Percentiles rank a stretch among this genome's conserved stretches.
Evolutionary conservation across 1,140 invertebrate species (phyloP).

Genomic region (Drosophila mauritiana): DNA sequence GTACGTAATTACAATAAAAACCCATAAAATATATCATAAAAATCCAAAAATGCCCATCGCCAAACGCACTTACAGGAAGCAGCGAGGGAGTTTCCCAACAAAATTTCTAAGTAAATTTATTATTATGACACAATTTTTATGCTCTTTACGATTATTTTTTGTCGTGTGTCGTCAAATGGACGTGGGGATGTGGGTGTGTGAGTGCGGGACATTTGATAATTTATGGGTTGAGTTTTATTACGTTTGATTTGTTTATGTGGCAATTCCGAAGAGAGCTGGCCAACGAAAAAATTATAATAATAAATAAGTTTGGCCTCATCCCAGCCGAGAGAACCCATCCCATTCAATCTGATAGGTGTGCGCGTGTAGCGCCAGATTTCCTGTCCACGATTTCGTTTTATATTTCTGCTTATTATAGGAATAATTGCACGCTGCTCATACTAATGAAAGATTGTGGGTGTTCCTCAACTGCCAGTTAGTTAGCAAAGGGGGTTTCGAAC

Average conservation of each 20-base stretch:
- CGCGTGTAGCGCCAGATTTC: conserved; percentile 76
- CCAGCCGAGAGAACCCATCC: conserved; percentile 16
- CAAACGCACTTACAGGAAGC: conserved; percentile 40
- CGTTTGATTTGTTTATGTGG: conserved; percentile 71
- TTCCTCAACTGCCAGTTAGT: conserved; percentile 1
- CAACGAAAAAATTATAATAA: conserved; percentile 32
- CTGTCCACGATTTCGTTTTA: conserved; percentile 53
- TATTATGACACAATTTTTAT: conserved; percentile 79
- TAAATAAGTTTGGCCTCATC: conserved; percentile 33
- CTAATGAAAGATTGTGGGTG: conserved; percentile 45
- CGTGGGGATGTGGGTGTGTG: conserved; percentile 6
- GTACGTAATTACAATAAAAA: conserved; percentile 81
- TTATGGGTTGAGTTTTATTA: conserved; percentile 77
- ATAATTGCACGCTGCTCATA: conserved; percentile 55
- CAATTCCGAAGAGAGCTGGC: conserved; percentile 40
- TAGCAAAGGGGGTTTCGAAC: neutral
- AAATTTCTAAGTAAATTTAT: conserved; percentile 68
- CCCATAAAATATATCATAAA: conserved; percentile 73
- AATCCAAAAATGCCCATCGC: conserved; percentile 55
- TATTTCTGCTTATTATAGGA: conserved; percentile 47
- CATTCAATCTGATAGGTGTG: conserved; percentile 24
- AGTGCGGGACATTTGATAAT: conserved; percentile 45
- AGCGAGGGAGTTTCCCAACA: conserved; percentile 39
- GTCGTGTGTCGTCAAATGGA: conserved; percentile 28
- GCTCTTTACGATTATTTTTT: conserved; percentile 44